phyloP scores from a whole-genome alignment of 2,797 vertebrate genomes.

The Tapirus indicus region DNA sequence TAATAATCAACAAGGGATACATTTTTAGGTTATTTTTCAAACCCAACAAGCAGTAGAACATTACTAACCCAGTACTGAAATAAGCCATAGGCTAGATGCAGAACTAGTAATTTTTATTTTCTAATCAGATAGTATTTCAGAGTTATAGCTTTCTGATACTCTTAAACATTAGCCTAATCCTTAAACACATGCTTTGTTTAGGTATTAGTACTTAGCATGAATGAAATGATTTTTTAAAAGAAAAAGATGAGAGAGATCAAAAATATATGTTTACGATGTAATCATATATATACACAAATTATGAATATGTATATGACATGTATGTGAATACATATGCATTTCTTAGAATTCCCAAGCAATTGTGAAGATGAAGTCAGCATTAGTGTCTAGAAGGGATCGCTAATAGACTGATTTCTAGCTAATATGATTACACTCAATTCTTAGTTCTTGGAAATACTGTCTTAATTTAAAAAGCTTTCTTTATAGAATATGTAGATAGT shows the following conservation, averaged over 20 bases:
- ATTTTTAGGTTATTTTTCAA: slow-evolving; percentile 27
- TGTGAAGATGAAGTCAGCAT: background rate
- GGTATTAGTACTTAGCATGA: slow-evolving; percentile 48
- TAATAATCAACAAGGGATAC: background rate
- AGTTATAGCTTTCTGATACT: background rate
- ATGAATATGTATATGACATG: background rate
- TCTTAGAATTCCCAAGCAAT: background rate
- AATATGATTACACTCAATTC: background rate
- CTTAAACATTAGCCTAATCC: background rate
- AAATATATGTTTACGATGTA: background rate
- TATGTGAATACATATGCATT: background rate
- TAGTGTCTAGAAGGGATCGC: background rate
- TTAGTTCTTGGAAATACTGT: background rate
- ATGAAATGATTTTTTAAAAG: background rate
- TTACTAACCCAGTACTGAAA: background rate
- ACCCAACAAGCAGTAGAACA: background rate
- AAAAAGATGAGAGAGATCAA: background rate
- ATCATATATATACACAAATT: background rate
- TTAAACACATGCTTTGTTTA: slow-evolving; percentile 16
- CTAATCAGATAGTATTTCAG: background rate
- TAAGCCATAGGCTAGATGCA: background rate
- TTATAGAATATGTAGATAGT: background rate
- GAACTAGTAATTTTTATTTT: background rate
- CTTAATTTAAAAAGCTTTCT: background rate
- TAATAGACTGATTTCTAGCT: background rate